phyloP scores from a whole-genome alignment of 2,888 invertebrate species.

The Oegoconia quadripuncta region DNA sequence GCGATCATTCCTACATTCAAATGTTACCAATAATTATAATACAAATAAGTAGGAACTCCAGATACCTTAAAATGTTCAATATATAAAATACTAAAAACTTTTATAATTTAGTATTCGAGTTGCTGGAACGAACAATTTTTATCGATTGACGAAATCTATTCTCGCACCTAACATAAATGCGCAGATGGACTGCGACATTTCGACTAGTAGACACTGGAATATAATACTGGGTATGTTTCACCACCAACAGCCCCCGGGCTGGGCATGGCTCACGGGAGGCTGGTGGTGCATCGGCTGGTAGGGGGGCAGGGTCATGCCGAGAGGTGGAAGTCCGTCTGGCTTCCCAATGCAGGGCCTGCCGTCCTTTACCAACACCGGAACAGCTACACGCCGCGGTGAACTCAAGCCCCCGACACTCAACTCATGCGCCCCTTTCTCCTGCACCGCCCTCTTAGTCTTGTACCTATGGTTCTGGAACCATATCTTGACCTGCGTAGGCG shows the following conservation, averaged over 20 bases:
- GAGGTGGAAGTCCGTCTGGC: conserved; percentile 71
- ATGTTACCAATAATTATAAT: conserved; percentile 18
- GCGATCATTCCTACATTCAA: conserved; percentile 5
- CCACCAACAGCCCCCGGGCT: conserved; percentile 78
- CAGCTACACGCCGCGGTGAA: conserved; percentile 94
- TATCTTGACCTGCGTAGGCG: conserved; percentile 98
- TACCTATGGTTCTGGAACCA: conserved; percentile 99
- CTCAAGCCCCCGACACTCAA: conserved; percentile 83
- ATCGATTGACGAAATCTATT: background rate
- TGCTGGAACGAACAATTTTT: conserved; percentile 33
- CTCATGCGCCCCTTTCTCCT: conserved; percentile 91
- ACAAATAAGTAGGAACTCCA: conserved; percentile 69
- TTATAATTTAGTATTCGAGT: conserved; percentile 58
- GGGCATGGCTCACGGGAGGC: conserved; percentile 60
- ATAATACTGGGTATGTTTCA: conserved; percentile 35
- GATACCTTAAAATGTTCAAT: conserved; percentile 49
- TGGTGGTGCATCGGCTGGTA: conserved; percentile 70
- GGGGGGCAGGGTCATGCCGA: conserved; percentile 72
- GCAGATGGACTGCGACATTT: conserved; percentile 28
- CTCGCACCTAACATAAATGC: conserved; percentile 7
- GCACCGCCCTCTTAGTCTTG: conserved; percentile 98
- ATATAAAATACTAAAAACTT: conserved; percentile 24
- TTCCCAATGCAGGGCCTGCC: conserved; percentile 92
- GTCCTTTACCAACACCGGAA: conserved; percentile 95
- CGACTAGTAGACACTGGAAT: conserved; percentile 61